Evolutionary conservation across 2,888 invertebrate genomes (phyloP).

Genomic region (Torymus texanus): DNA sequence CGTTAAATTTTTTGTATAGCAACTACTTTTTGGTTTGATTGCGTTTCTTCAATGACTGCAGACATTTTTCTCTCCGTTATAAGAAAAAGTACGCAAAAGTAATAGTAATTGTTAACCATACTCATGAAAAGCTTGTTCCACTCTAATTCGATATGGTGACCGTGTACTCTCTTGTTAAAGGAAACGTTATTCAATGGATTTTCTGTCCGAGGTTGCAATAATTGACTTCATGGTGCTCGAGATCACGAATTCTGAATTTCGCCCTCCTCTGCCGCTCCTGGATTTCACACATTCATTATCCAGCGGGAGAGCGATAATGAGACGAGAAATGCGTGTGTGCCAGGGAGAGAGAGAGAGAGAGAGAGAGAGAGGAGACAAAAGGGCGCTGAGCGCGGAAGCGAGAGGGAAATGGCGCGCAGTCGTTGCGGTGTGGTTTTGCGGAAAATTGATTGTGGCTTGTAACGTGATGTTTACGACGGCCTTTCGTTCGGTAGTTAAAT

Average conservation of each 20-base stretch:
- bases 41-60: too few relatives aligned
- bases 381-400: too few relatives aligned
- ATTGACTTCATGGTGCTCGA: background rate
- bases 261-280: background rate
- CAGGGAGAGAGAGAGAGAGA: background rate
- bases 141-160: too few relatives aligned
- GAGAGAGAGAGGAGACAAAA: background rate
- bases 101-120: too few relatives aligned
- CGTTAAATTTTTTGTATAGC: too few relatives aligned
- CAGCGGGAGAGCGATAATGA: constrained; percentile 47
- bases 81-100: too few relatives aligned
- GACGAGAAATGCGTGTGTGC: constrained; percentile 29
- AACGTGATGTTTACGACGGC: constrained; percentile 45
- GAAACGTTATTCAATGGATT: constrained; percentile 34
- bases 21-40: too few relatives aligned
- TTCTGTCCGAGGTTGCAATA: background rate
- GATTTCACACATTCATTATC: constrained; percentile 38
- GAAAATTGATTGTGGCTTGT: constrained; percentile 52
- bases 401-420: constrained; percentile 17
- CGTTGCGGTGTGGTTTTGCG: constrained; percentile 45
- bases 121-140: too few relatives aligned
- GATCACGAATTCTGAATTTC: constrained; percentile 24
- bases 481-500: constrained; percentile 40
- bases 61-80: too few relatives aligned
- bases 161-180: background rate